Evolutionary conservation across 2,113 vertebrate species (phyloP).

Genomic region (Labeo rohita): DNA sequence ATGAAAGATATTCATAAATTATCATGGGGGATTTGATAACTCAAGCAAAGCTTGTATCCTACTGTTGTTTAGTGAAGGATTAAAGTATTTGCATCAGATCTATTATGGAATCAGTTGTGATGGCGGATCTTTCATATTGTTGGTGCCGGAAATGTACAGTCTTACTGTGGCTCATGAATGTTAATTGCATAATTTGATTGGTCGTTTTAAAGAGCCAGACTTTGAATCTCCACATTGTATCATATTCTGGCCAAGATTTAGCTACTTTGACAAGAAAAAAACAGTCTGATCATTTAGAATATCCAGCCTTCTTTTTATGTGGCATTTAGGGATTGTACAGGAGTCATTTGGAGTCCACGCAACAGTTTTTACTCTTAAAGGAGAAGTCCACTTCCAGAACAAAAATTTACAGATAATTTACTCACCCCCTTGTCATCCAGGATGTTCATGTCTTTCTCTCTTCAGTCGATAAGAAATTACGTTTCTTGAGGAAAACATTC

Average conservation of each 20-base stretch:
- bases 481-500: too few species aligned
- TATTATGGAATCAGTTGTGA: neutral
- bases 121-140: neutral
- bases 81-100: neutral
- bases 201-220: neutral
- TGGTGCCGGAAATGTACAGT: neutral
- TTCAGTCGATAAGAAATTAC: too few species aligned
- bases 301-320: neutral
- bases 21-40: conserved; percentile 11
- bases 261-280: neutral
- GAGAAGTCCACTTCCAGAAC: too few species aligned
- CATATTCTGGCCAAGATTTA: neutral
- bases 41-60: neutral
- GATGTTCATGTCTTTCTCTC: too few species aligned
- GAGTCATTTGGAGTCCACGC: neutral
- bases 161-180: neutral
- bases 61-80: conserved; percentile 6
- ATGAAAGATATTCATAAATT: conserved; percentile 9
- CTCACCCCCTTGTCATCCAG: too few species aligned
- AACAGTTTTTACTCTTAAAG: neutral
- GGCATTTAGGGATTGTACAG: neutral
- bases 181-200: neutral
- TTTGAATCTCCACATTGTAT: neutral
- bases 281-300: neutral
- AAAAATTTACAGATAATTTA: too few species aligned